These are phyloP conservation scores for Patiria miniata DNA, from an alignment of 35 echinoderm and acorn worm genomes.

Conservation along the genomic window DNA sequence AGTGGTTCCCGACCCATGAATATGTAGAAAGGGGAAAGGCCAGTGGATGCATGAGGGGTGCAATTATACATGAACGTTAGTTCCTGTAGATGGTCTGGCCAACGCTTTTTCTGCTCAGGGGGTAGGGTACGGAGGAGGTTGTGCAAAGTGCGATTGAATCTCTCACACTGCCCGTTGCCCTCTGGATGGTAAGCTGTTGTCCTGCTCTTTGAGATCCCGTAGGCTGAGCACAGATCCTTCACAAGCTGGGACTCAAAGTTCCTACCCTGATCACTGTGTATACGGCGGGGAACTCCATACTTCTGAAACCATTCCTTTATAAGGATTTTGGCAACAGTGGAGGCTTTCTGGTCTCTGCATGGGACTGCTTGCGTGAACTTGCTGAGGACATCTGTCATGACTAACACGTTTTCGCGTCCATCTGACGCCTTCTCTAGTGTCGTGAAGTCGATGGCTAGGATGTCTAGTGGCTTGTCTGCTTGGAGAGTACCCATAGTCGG, in stretches of 20 bases:
- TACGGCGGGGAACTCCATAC: too few species aligned
- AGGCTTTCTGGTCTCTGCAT: too few species aligned
- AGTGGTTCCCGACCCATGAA: constrained; percentile 76
- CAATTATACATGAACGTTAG: constrained; percentile 66
- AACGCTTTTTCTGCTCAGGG: constrained; percentile 52
- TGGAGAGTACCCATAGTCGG: constrained; percentile 54
- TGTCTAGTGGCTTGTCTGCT: constrained; percentile 56
- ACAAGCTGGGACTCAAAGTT: too few species aligned
- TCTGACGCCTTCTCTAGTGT: constrained; percentile 47
- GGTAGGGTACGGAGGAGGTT: constrained; percentile 58
- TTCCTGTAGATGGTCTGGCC: constrained; percentile 69
- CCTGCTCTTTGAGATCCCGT: too few species aligned
- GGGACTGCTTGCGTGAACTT: constrained; percentile 45
- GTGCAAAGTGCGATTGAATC: constrained; percentile 68
- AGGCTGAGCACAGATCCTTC: too few species aligned
- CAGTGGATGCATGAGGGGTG: constrained; percentile 67
- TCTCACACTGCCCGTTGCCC: too few species aligned
- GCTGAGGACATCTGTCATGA: constrained; percentile 70
- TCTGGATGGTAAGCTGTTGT: too few species aligned
- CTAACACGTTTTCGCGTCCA: constrained; percentile 61
- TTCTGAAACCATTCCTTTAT: constrained; percentile 63
- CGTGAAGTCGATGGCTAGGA: constrained; percentile 70
- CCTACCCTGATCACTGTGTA: too few species aligned
- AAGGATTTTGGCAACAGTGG: too few species aligned
- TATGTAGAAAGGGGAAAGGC: constrained; percentile 66